phyloP scores from a whole-genome alignment of 1,140 invertebrate species.

The Drosophila melanogaster region DNA sequence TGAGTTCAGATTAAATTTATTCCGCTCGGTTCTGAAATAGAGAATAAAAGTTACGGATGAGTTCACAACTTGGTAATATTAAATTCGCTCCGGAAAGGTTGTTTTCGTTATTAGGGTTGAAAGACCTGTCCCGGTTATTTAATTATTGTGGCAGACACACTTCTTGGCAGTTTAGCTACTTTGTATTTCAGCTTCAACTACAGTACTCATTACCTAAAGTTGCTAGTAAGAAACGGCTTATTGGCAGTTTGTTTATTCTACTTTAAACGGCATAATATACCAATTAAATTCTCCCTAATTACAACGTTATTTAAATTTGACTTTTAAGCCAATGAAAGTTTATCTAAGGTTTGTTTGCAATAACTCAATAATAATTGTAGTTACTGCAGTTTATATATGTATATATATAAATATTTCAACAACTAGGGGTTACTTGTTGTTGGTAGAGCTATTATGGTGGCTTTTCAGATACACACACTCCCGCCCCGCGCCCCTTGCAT shows the following conservation, averaged over 20 bases:
- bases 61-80: constrained; percentile 1
- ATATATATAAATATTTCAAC: not conserved
- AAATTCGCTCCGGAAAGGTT: constrained; percentile 5
- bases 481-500: not conserved
- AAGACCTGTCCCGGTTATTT: constrained; percentile 1
- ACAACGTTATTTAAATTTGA: not conserved
- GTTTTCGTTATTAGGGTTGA: constrained; percentile 5
- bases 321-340: not conserved
- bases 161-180: not conserved
- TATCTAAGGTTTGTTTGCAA: not conserved
- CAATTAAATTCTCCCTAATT: not conserved
- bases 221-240: too few relatives aligned
- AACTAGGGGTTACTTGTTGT: too few relatives aligned
- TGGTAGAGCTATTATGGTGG: not conserved
- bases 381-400: not conserved
- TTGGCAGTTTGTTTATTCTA: too few relatives aligned
- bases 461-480: not conserved
- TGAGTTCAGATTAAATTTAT: constrained; percentile 42
- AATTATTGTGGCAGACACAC: constrained; percentile 3
- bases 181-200: too few relatives aligned
- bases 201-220: too few relatives aligned
- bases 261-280: not conserved
- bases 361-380: too few relatives aligned
- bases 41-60: constrained; percentile 6
- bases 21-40: constrained; percentile 51